Evolutionary conservation across 2,113 vertebrate species (phyloP).

Genomic region (Marmota monax): DNA sequence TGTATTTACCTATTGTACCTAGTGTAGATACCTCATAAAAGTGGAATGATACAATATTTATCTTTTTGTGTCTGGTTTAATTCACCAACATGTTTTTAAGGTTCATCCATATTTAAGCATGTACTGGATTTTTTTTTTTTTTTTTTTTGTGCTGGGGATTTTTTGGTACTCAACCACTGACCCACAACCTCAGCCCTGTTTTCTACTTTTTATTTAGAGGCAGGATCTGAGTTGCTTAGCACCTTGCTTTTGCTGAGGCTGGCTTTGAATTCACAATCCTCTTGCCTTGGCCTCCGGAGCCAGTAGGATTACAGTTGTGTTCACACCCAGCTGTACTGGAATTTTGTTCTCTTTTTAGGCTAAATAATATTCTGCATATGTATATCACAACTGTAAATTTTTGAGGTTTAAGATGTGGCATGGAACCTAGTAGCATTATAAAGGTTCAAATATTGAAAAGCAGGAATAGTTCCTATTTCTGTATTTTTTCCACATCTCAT

Average conservation of each 20-base stretch:
- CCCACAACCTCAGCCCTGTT: no score
- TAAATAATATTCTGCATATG: background rate
- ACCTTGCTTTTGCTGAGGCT: no score
- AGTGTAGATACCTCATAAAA: background rate
- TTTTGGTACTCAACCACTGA: no score
- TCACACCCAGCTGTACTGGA: no score
- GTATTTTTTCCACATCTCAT: background rate
- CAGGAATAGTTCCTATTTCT: background rate
- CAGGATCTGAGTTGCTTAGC: no score
- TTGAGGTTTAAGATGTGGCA: background rate
- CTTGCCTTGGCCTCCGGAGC: no score
- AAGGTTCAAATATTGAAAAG: background rate
- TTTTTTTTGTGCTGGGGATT: no score
- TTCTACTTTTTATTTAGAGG: no score
- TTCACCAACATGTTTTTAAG: slow-evolving; percentile 1
- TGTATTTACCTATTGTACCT: background rate
- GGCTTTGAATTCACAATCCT: no score
- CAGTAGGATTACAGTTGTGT: no score
- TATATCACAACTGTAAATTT: background rate
- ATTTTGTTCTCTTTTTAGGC: background rate
- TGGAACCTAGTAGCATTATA: background rate
- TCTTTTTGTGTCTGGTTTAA: background rate
- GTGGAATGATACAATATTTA: background rate
- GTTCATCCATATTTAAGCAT: background rate
- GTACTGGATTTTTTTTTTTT: background rate